Conservation (phyloP, 2,797 vertebrate genomes). For the Lepilemur ruficaudatus region DNA sequence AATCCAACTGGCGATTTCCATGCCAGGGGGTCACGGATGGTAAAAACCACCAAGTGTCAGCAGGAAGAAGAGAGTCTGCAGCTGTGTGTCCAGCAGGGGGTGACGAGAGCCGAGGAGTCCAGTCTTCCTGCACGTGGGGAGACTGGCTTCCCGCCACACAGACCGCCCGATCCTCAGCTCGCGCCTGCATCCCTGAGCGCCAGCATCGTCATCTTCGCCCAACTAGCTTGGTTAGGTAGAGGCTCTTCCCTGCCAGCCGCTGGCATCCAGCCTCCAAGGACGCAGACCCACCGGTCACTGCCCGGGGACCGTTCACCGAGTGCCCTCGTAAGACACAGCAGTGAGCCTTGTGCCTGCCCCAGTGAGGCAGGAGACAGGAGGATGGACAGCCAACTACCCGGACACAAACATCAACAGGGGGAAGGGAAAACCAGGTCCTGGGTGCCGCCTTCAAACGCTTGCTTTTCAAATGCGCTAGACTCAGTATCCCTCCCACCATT, state of each 20-base stretch:
- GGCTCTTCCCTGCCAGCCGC: background rate
- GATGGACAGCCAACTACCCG: background rate
- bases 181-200: accelerated
- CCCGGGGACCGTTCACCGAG: no score
- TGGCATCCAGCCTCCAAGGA: background rate
- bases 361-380: background rate
- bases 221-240: background rate
- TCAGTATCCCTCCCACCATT: background rate
- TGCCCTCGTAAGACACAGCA: accelerated
- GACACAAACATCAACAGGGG: accelerated
- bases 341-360: accelerated
- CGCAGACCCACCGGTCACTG: background rate
- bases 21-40: no score
- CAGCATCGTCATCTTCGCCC: accelerated
- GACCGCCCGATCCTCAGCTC: accelerated
- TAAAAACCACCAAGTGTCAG: background rate
- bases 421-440: accelerated
- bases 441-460: accelerated
- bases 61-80: background rate
- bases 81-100: accelerated
- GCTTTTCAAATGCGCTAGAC: background rate
- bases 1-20: background rate
- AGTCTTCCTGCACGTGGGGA: accelerated
- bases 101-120: accelerated
- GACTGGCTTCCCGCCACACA: accelerated